Evolutionary conservation across 2,113 vertebrate species (phyloP).

Genomic region (Scomber scombrus): DNA sequence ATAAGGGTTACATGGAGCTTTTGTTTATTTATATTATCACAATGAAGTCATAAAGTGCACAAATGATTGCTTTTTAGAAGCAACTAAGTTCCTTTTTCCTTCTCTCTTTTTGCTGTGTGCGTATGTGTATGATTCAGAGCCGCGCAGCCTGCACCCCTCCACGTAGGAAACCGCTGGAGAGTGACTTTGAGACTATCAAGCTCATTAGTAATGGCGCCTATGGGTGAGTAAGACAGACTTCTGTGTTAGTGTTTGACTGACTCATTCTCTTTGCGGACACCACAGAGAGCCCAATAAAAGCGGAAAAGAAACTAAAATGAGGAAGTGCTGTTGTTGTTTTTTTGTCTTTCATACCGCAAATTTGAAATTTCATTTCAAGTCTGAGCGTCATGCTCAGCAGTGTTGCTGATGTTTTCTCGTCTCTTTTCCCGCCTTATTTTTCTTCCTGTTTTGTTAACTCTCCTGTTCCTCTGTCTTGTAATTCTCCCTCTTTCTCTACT

Average conservation of each 20-base stretch:
- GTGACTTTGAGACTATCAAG: slow-evolving; percentile 95
- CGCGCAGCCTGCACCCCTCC: slow-evolving; percentile 78
- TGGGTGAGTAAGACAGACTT: slow-evolving; percentile 85
- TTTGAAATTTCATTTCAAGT: slow-evolving; percentile 9
- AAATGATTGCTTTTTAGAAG: slow-evolving; percentile 3
- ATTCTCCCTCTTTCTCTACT: neutral
- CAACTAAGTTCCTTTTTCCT: slow-evolving; percentile 19
- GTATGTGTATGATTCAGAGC: slow-evolving; percentile 76
- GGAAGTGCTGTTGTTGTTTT: slow-evolving; percentile 19
- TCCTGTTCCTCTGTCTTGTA: neutral
- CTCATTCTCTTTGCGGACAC: slow-evolving; percentile 31
- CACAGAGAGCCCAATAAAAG: slow-evolving; percentile 49
- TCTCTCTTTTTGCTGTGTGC: neutral
- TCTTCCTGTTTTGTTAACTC: neutral
- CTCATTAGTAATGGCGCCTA: slow-evolving; percentile 97
- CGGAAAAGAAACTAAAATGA: slow-evolving; percentile 30
- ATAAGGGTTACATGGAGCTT: neutral
- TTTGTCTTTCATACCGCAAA: slow-evolving; percentile 26
- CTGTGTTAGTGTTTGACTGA: slow-evolving; percentile 35
- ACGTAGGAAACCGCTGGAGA: slow-evolving; percentile 92
- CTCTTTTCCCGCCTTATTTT: neutral
- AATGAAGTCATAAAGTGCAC: slow-evolving; percentile 1
- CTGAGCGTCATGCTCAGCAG: slow-evolving; percentile 17
- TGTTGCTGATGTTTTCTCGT: neutral
- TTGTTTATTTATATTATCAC: slow-evolving; percentile 11